Percentiles rank a stretch among this genome's conserved stretches.
These are phyloP conservation scores for Ypsolopha scabrella DNA, from an alignment of 2,888 invertebrate species.

Conservation along the genomic window DNA sequence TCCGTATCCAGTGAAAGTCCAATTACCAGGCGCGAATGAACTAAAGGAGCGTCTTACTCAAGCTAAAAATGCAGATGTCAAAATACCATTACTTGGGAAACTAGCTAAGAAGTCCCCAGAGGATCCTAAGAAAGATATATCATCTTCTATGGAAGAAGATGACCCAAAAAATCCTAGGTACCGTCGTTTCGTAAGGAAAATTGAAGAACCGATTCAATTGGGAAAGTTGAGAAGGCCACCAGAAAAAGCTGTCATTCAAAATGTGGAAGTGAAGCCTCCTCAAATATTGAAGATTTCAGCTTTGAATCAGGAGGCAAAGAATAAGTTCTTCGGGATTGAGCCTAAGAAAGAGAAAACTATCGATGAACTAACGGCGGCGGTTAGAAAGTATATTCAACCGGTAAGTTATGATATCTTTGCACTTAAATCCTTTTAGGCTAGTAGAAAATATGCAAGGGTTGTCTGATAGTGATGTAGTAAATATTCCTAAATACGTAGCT, in stretches of 20 bases:
- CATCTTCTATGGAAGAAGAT: slow-evolving; percentile 24
- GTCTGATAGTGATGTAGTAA: too few relatives aligned
- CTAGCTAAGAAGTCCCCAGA: slow-evolving; percentile 35
- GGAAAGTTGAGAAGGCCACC: slow-evolving; percentile 45
- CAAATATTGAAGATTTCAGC: slow-evolving; percentile 46
- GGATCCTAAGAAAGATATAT: not conserved
- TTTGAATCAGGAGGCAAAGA: slow-evolving; percentile 51
- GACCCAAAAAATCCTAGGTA: slow-evolving; percentile 35
- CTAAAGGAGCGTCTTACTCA: slow-evolving; percentile 35
- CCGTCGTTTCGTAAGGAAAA: slow-evolving; percentile 38
- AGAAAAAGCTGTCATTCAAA: slow-evolving; percentile 26
- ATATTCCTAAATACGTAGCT: too few relatives aligned
- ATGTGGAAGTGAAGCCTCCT: slow-evolving; percentile 28
- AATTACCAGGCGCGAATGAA: slow-evolving; percentile 34
- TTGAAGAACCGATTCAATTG: slow-evolving; percentile 50
- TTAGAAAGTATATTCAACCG: slow-evolving; percentile 57
- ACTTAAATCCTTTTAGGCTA: too few relatives aligned
- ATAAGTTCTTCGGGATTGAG: slow-evolving; percentile 57
- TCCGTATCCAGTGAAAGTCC: slow-evolving; percentile 15
- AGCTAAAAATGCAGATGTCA: slow-evolving; percentile 43
- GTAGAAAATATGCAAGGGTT: too few relatives aligned
- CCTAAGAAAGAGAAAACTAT: slow-evolving; percentile 47
- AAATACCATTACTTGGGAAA: slow-evolving; percentile 44
- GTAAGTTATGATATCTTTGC: slow-evolving; percentile 30
- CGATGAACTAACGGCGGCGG: slow-evolving; percentile 53